A percentile compares a stretch with the other conserved stretches of the same genome.
These are phyloP conservation scores for Hesperophylax magnus DNA, from an alignment of 1,140 invertebrate genomes.

Conservation along the genomic window DNA sequence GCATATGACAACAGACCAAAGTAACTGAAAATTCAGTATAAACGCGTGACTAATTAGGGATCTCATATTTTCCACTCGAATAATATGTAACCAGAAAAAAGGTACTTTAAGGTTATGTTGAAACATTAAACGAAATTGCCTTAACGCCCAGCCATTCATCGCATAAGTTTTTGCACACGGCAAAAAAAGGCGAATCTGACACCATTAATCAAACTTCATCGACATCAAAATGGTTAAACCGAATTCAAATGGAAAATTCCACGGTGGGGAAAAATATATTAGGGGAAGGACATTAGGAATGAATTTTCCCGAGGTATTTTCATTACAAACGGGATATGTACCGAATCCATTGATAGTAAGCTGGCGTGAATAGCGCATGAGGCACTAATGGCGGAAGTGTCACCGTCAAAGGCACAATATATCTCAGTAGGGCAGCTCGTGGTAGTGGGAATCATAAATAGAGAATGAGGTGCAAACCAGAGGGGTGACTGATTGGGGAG, in stretches of 20 bases:
- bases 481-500: background rate
- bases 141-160: too few species aligned
- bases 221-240: too few species aligned
- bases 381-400: background rate
- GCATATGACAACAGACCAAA: too few species aligned
- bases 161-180: too few species aligned
- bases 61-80: too few species aligned
- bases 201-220: too few species aligned
- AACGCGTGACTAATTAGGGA: too few species aligned
- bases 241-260: constrained; percentile 3
- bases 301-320: constrained; percentile 3
- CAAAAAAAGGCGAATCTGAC: too few species aligned
- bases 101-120: too few species aligned
- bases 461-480: background rate
- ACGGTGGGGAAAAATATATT: background rate
- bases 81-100: too few species aligned
- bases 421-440: background rate
- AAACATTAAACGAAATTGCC: too few species aligned
- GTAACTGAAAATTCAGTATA: too few species aligned
- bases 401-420: constrained; percentile 14
- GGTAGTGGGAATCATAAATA: background rate
- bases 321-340: background rate
- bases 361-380: constrained; percentile 29
- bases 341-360: constrained; percentile 11
- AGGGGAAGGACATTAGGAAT: constrained; percentile 14